Percentiles rank a stretch among this genome's conserved stretches.
Conservation (phyloP, 92 coral and sea anemone genomes). For the Paramuricea clavata region DNA sequence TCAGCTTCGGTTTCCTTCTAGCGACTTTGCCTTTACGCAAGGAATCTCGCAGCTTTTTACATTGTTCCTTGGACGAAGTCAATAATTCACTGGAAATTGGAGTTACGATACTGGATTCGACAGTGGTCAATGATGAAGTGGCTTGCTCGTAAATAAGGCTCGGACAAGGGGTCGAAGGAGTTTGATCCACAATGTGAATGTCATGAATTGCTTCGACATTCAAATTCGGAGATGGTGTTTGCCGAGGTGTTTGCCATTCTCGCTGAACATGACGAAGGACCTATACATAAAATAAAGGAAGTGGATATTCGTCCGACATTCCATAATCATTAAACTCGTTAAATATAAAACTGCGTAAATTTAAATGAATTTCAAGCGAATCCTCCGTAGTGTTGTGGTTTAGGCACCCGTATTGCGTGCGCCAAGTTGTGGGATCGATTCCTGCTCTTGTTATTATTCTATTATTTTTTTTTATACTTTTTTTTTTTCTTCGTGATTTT, state of each 20-base stretch:
- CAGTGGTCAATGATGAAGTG: background rate
- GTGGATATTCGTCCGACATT: no score
- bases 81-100: conserved; percentile 19
- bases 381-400: no score
- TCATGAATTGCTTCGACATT: background rate
- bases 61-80: conserved; percentile 21
- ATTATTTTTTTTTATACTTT: no score
- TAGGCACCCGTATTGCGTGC: no score
- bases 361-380: no score
- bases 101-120: conserved; percentile 24
- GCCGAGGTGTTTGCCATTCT: background rate
- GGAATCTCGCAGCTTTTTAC: conserved; percentile 35
- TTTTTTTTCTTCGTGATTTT: no score
- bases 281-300: background rate
- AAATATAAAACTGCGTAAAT: no score
- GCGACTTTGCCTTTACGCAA: conserved; percentile 35
- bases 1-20: conserved; percentile 25
- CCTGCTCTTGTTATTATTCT: no score
- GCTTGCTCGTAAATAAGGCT: background rate
- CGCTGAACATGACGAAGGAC: conserved; percentile 29
- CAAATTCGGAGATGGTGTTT: conserved; percentile 1
- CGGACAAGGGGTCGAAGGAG: background rate
- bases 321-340: no score
- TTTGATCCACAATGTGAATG: conserved; percentile 31
- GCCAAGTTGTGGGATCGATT: no score